Conservation (phyloP, 1,140 invertebrate species). For the Conus ventricosus region DNA sequence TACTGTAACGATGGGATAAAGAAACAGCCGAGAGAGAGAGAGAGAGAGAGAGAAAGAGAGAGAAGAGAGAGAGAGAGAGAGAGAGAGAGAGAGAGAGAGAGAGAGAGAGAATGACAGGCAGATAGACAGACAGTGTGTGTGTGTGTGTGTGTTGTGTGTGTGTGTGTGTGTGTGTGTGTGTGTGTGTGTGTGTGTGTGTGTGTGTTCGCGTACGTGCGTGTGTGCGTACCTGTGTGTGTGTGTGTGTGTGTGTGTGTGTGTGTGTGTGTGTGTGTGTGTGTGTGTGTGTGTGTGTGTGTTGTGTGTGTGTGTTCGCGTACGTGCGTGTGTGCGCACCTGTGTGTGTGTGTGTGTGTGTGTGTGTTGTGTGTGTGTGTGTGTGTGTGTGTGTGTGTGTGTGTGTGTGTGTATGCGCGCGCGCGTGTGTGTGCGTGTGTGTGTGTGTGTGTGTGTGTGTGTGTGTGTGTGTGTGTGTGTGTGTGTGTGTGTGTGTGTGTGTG, state of each 20-base stretch:
- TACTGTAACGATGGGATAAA: too few species aligned
- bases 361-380: background rate
- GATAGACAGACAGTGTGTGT: background rate
- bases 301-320: background rate
- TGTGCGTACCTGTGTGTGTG: background rate
- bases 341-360: background rate
- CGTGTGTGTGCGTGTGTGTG: background rate
- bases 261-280: background rate
- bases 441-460: background rate
- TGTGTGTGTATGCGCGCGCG: background rate
- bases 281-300: background rate
- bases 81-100: background rate
- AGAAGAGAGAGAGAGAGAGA: background rate
- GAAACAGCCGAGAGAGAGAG: too few species aligned
- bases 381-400: background rate
- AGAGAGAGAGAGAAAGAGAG: too few species aligned
- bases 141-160: background rate
- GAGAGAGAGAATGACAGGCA: background rate
- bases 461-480: background rate
- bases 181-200: too few species aligned
- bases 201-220: too few species aligned
- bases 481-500: background rate
- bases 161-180: background rate
- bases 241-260: background rate
- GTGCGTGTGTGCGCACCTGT: background rate